These are phyloP conservation scores for Drosophila pseudoananassae DNA, from an alignment of 1,140 invertebrate genomes.

Conservation along the genomic window DNA sequence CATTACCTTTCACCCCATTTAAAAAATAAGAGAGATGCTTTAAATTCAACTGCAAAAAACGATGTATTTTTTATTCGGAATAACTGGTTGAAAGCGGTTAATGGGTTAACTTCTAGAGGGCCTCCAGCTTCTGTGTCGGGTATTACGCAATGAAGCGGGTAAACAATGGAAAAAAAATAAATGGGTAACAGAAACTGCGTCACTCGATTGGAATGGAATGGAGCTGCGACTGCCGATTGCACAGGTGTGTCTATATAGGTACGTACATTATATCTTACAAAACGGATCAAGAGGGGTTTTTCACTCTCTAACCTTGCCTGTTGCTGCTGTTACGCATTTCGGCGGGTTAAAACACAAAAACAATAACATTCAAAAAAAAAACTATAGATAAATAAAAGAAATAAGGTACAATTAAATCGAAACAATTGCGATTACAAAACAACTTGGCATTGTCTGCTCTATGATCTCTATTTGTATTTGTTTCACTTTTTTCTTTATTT, in stretches of 20 bases:
- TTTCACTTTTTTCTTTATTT: no score
- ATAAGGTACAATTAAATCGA: constrained; percentile 62
- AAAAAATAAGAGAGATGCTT: background rate
- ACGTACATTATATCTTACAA: constrained; percentile 7
- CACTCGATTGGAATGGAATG: constrained; percentile 50
- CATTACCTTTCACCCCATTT: background rate
- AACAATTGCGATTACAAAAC: constrained; percentile 69
- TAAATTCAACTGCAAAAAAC: constrained; percentile 5
- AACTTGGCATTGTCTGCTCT: constrained; percentile 56
- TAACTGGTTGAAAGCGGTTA: constrained; percentile 34
- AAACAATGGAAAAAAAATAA: constrained; percentile 48
- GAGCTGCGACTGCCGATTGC: constrained; percentile 55
- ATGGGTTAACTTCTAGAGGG: constrained; percentile 22
- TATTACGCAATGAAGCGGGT: constrained; percentile 60
- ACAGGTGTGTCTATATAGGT: constrained; percentile 61
- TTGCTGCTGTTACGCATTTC: constrained; percentile 38
- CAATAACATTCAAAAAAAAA: no score
- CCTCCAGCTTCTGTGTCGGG: constrained; percentile 14
- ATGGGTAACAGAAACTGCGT: constrained; percentile 55
- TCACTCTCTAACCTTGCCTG: constrained; percentile 11
- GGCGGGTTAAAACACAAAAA: constrained; percentile 11
- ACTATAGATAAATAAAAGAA: constrained; percentile 20
- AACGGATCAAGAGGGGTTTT: constrained; percentile 13
- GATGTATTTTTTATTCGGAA: constrained; percentile 9
- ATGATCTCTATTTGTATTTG: constrained; percentile 57